Conservation (phyloP, 2,113 vertebrate species). For the Emydura subglobosa region DNA sequence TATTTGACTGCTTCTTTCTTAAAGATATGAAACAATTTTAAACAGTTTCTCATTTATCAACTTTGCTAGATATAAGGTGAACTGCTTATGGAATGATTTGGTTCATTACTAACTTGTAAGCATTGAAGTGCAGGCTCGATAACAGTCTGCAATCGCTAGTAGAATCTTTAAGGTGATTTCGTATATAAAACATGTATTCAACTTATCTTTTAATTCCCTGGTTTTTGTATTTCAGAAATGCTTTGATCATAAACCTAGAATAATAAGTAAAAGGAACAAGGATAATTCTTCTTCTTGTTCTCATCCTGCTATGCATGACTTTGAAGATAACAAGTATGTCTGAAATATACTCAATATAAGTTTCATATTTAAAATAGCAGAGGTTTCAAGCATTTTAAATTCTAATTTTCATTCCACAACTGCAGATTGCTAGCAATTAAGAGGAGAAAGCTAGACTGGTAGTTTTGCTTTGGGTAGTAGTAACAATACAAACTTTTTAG, state of each 20-base stretch:
- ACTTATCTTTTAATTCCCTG: conserved; percentile 20
- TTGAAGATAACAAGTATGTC: conserved; percentile 96
- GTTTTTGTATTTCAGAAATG: conserved; percentile 89
- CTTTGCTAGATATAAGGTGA: not conserved
- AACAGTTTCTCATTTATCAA: not conserved
- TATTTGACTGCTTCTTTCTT: conserved; percentile 45
- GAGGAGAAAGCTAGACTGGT: not conserved
- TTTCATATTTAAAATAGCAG: conserved; percentile 5
- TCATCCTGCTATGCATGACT: conserved; percentile 93
- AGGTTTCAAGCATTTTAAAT: not conserved
- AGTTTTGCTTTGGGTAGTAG: not conserved
- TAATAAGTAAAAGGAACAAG: conserved; percentile 98
- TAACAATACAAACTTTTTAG: not conserved
- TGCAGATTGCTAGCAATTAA: not conserved
- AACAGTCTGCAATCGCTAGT: not conserved
- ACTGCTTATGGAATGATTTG: not conserved
- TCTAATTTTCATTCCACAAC: not conserved
- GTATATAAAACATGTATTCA: not conserved
- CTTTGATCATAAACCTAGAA: conserved; percentile 99
- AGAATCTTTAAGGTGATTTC: not conserved
- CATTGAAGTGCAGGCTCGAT: not conserved
- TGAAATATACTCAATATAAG: not conserved
- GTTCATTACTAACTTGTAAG: not conserved
- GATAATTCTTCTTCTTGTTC: conserved; percentile 91
- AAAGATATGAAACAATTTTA: not conserved